A percentile compares a stretch with the other conserved stretches of the same genome.
Conservation (phyloP, 2,888 invertebrate genomes). For the Monopis laevigella region DNA sequence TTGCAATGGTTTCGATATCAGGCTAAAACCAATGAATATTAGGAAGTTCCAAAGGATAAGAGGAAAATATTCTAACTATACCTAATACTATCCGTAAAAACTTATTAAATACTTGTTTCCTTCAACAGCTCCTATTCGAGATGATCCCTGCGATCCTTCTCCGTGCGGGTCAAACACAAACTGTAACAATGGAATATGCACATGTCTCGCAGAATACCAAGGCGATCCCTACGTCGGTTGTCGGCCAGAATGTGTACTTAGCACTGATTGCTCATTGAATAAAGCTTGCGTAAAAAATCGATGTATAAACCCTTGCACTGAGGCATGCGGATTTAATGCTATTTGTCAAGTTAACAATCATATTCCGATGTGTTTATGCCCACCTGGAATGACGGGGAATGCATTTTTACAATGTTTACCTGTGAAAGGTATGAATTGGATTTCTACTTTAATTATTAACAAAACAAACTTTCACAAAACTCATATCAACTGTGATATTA, state of each 20-base stretch:
- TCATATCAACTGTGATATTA: no score
- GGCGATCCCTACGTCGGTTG: slow-evolving; percentile 77
- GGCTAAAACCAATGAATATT: no score
- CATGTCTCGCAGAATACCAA: slow-evolving; percentile 68
- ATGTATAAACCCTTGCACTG: slow-evolving; percentile 77
- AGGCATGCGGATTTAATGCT: slow-evolving; percentile 80
- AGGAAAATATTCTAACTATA: no score
- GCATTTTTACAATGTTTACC: slow-evolving; percentile 74
- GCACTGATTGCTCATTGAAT: slow-evolving; percentile 75
- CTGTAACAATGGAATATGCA: slow-evolving; percentile 69
- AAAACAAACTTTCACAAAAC: no score
- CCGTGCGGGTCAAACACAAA: slow-evolving; percentile 73
- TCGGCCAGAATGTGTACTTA: slow-evolving; percentile 78
- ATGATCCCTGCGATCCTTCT: slow-evolving; percentile 70
- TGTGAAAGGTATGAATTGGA: slow-evolving; percentile 49
- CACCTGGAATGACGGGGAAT: slow-evolving; percentile 75
- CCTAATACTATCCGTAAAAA: no score
- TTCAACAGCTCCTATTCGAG: slow-evolving; percentile 33
- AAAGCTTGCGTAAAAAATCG: slow-evolving; percentile 76
- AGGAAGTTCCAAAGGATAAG: no score
- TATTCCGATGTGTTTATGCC: slow-evolving; percentile 80
- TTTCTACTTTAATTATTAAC: background rate
- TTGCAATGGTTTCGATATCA: no score
- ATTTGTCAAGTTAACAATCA: slow-evolving; percentile 79
- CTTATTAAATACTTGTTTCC: background rate